Evolutionary conservation across 2,113 vertebrate species (phyloP).

Genomic region (Aegotheles bennettii): DNA sequence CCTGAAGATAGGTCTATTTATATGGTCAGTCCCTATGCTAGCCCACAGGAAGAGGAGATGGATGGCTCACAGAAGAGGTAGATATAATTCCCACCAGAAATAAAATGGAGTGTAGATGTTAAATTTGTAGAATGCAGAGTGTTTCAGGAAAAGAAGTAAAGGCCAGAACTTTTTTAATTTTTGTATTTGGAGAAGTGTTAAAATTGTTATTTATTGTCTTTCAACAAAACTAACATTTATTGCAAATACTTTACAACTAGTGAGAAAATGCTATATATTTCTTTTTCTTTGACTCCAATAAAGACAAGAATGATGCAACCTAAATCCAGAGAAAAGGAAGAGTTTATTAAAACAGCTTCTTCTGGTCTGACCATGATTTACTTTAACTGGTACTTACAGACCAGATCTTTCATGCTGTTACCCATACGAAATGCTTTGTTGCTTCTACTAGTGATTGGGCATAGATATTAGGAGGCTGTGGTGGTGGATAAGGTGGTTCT

Average conservation of each 20-base stretch:
- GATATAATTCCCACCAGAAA: rapidly evolving
- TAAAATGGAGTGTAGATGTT: background rate
- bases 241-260: background rate
- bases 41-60: background rate
- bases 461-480: background rate
- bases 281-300: background rate
- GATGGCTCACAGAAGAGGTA: background rate
- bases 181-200: background rate
- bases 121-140: background rate
- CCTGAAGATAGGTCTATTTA: background rate
- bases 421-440: background rate
- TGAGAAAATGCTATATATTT: background rate
- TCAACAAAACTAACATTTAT: background rate
- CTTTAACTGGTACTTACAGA: background rate
- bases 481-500: background rate
- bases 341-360: background rate
- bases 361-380: background rate
- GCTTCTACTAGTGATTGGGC: background rate
- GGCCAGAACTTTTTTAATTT: background rate
- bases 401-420: background rate
- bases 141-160: background rate
- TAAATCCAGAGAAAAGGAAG: background rate
- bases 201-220: background rate
- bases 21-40: background rate
- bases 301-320: background rate